Base-by-base conservation (phyloP, 92 coral and sea anemone species). In the Nematostella vectensis region DNA sequence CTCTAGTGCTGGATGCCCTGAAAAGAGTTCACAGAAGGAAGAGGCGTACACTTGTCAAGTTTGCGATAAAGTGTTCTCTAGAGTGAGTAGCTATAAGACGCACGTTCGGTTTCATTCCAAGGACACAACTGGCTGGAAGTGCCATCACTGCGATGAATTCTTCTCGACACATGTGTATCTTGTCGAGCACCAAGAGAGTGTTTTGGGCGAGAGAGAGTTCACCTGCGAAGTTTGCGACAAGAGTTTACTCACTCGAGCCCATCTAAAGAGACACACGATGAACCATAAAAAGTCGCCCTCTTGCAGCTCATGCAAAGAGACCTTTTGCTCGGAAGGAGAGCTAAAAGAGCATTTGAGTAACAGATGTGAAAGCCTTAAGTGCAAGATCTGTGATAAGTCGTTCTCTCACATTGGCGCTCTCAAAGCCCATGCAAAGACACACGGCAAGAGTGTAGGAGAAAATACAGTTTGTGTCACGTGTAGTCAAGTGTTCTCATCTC, bases 81-180 rank as follows among this genome's bases (percentile, higher is more conserved):
- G 2, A 2, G 11, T 39, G 4, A 16, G 33, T 0, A 40, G 70
- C 61, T 64, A 50, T 18, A 38, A 64, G 27, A 26, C 10, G 40
- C 70, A 64, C 58, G 20, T 37, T 1, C 51, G 51, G 1, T 64
- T 36, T 31, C 70, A 64, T 18, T 52, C 50, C 25, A 64, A 33
- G 8, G 40, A 52, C 30, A 27, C 61, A 16, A 60, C 42, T 25
- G 59, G 59, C 3, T 9, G 50, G 38, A 11, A 27, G 8, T 64
- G 70, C 21, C 6, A 54, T 25, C 26, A 29, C 26, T 64, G 70
- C 39, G 70, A 64, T 1, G 59, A 64, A 17, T 50, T 64, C 50
- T 64, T 64, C 52, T 33, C 53, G 11, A 42, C 59, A 11, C 42
- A 24, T 3, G 59, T 59, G 26, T 50, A 25, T 3, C 58, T 64